Evolutionary conservation across 2,797 vertebrate genomes (phyloP), one percentile per base, ranked within the genome.

Genomic region (Anableps anableps): DNA sequence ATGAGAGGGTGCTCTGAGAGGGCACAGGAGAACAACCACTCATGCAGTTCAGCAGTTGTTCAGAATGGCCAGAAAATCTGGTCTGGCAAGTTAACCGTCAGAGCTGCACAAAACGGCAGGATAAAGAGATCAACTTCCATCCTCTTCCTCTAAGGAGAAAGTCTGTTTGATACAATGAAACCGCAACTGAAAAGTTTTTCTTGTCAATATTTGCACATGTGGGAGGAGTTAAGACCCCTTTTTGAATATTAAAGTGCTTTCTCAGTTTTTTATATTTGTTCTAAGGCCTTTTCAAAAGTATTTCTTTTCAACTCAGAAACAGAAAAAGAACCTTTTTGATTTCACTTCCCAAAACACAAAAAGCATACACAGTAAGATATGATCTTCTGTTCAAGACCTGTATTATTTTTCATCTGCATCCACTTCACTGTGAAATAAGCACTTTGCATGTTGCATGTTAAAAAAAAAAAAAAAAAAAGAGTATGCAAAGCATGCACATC

Each of bases 21-120:
- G 48, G n/a, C 50, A 53, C 34, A 53, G 26, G 26, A 26, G 21
- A 26, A 70, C 23, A 72, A 77, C 83, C 81, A 74, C 86, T 83
- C 21, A 8, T 78, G 79, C 74, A 66, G 43, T 64, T 77, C 17
- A 80, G 77, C 83, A 73, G 36, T 81, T 51, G 68, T 70, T 85
- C 36, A 74, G 72, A 43, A 80, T 86, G 87, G 79, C 90, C 14
- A 83, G 92, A 93, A 92, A 91, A 91, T 88, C 93, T 76, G 86
- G 94, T 92, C 36, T 26, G 77, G 85, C 90, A n/a, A 90, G 93
- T 93, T 88, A 94, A 95, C 94, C 34, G 92, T 80, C 88, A 78
- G 75, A 81, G 78, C 58, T 1, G 76, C 75, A 60, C 58, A 80
- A 78, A 89, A 80, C 81, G 86, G 86, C 16, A 50, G 79, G 80